Evolutionary conservation across 2,113 vertebrate genomes (phyloP).

Genomic region (Platycercus adscitus): DNA sequence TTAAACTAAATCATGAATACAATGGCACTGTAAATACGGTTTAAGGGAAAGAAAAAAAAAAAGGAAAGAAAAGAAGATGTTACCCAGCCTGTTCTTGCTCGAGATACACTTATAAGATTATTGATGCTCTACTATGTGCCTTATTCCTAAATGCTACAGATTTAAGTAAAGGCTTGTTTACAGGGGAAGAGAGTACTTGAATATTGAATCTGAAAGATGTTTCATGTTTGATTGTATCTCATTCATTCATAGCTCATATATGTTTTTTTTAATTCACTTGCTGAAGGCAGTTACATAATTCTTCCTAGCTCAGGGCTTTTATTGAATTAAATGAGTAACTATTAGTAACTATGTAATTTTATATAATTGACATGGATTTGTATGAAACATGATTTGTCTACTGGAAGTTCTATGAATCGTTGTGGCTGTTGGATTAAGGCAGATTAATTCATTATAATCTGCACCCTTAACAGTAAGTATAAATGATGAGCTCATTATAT

Average conservation of each 20-base stretch:
- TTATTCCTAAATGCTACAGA: not conserved
- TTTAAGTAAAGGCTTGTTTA: not conserved
- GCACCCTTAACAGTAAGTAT: not conserved
- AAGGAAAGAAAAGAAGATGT: not conserved
- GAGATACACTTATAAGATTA: not conserved
- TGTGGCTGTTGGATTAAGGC: not conserved
- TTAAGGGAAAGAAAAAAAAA: not conserved
- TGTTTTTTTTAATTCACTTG: not conserved
- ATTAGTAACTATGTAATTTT: not conserved
- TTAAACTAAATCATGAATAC: not conserved
- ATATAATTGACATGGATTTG: not conserved
- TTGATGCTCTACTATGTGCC: not conserved
- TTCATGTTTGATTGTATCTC: not conserved
- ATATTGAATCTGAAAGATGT: not conserved
- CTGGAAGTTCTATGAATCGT: not conserved
- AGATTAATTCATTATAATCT: slow-evolving; percentile 5
- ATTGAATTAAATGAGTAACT: slow-evolving; percentile 2
- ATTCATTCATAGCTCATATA: not conserved
- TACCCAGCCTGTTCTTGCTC: not conserved
- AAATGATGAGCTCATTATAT: not conserved
- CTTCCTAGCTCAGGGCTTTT: not conserved
- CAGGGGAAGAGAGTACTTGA: not conserved
- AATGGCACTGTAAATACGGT: not conserved
- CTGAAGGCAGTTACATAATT: not conserved
- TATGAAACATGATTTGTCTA: not conserved